Evolutionary conservation across 2,797 vertebrate genomes (phyloP).

Genomic region (Ciconia nigra): DNA sequence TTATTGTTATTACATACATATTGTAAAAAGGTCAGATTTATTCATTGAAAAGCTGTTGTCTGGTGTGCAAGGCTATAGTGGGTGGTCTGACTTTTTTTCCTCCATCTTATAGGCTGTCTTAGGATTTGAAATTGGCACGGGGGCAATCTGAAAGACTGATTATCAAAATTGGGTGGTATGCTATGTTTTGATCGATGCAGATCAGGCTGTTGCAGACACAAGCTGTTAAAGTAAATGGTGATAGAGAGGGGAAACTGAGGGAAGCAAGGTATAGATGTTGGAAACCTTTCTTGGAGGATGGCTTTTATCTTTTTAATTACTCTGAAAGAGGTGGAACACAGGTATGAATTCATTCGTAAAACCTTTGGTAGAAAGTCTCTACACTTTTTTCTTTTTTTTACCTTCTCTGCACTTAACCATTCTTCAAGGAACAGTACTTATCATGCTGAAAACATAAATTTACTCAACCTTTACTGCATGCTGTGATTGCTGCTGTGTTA

Average conservation of each 20-base stretch:
- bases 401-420: neutral
- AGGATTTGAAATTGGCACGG: neutral
- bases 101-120: neutral
- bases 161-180: neutral
- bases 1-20: neutral
- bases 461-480: neutral
- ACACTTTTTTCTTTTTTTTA: neutral
- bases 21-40: neutral
- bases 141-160: neutral
- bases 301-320: slow-evolving; percentile 6
- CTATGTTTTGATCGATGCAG: neutral
- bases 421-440: too few species aligned
- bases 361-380: neutral
- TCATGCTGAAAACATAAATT: neutral
- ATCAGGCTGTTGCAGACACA: neutral
- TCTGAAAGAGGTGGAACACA: neutral
- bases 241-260: neutral
- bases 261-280: neutral
- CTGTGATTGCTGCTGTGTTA: slow-evolving; percentile 44
- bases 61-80: neutral
- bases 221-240: neutral
- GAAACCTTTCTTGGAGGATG: neutral
- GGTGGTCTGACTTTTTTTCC: neutral
- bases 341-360: neutral
- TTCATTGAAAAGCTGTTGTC: neutral